Conservation (phyloP, 2,113 vertebrate genomes). For the Phalacrocorax pelagicus region DNA sequence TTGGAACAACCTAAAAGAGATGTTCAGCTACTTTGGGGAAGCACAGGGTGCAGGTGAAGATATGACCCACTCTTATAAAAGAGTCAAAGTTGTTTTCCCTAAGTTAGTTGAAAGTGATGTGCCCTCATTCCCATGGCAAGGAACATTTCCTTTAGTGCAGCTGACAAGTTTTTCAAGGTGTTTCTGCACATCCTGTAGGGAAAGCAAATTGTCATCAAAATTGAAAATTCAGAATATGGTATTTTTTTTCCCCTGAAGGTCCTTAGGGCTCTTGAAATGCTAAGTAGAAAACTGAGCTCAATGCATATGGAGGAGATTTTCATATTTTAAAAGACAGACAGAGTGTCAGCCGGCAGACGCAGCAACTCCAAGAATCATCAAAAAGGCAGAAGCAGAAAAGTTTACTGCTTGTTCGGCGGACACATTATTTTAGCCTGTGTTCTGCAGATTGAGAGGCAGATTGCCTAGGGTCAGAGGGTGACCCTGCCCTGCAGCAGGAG, state of each 20-base stretch:
- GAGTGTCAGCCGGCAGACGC: slow-evolving; percentile 39
- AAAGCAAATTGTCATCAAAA: slow-evolving; percentile 73
- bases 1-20: background rate
- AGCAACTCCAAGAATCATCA: slow-evolving; percentile 61
- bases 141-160: slow-evolving; percentile 9
- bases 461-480: slow-evolving; percentile 64
- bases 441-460: slow-evolving; percentile 36
- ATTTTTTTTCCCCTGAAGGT: slow-evolving; percentile 56
- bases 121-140: slow-evolving; percentile 39
- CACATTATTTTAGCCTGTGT: slow-evolving; percentile 39
- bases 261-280: slow-evolving; percentile 72
- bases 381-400: slow-evolving; percentile 63
- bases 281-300: slow-evolving; percentile 64
- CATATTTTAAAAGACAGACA: slow-evolving; percentile 63
- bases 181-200: slow-evolving; percentile 48
- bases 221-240: slow-evolving; percentile 63
- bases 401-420: slow-evolving; percentile 20
- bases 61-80: background rate
- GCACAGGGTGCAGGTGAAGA: background rate
- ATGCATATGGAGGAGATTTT: slow-evolving; percentile 66
- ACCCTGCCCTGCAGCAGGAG: slow-evolving; percentile 56
- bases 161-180: slow-evolving; percentile 58
- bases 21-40: background rate
- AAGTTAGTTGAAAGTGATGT: slow-evolving; percentile 34
- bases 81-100: background rate